phyloP scores from a whole-genome alignment of 2,888 invertebrate species.

The Troilus luridus region DNA sequence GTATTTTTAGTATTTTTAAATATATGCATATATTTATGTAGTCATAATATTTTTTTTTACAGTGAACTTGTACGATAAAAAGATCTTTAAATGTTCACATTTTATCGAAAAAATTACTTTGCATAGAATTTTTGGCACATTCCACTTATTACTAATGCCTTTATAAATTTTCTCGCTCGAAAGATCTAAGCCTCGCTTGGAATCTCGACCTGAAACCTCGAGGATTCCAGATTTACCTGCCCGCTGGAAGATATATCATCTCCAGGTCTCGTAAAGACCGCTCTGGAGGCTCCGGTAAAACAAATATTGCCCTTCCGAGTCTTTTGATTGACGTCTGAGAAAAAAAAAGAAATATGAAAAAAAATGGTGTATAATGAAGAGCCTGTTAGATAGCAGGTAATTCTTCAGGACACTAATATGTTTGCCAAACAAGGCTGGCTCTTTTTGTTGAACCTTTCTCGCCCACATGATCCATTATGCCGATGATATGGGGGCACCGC shows the following conservation, averaged over 20 bases:
- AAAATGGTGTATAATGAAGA: neutral
- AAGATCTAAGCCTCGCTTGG: neutral
- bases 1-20: too few species aligned
- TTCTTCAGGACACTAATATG: neutral
- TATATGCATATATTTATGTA: too few species aligned
- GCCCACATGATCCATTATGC: neutral
- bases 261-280: neutral
- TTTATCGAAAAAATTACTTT: too few species aligned
- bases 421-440: neutral
- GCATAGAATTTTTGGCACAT: neutral
- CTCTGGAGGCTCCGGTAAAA: neutral
- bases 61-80: neutral
- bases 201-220: neutral
- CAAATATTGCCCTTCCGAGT: constrained; percentile 16
- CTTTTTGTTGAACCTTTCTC: neutral
- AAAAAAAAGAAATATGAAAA: neutral
- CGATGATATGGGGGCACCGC: neutral
- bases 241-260: neutral
- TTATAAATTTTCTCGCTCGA: neutral
- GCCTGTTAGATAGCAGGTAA: neutral
- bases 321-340: constrained; percentile 22
- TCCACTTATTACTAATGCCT: neutral
- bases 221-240: neutral
- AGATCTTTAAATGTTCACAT: neutral
- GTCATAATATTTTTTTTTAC: too few species aligned